Base-by-base conservation (phyloP, 2,797 vertebrate species). In the Phyllotis vaccarum region DNA sequence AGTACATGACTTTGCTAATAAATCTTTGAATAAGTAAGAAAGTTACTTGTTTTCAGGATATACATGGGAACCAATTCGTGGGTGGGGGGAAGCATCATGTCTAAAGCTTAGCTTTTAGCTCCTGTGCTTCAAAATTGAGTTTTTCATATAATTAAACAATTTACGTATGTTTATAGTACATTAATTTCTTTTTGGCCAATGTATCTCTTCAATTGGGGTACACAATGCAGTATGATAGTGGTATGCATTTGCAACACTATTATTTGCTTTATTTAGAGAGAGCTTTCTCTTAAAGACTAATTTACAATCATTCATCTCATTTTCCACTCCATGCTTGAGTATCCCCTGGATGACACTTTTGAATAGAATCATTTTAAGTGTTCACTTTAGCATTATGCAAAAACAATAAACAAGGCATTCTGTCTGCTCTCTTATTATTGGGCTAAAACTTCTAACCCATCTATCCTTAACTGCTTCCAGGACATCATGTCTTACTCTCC, bases 261-360 rank as follows among this genome's bases (percentile, higher is more conserved):
- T 76, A 80, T 54, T 80, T 92, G 6, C 4, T 60, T 79, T 79
- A 64, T 66, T 88, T n/a, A n/a, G 93, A 66, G 86, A 92, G 43
- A 82, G 43, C 34, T 21, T 66, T 86, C 56, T 78, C 80, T 93
- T 86, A 79, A 87, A 78, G 21, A 16, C 5, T 58, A 86, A 86
- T 86, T 76, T 82, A 14, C 6, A 86, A 34, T 75, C 37, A 81
- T 6, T 49, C 9, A 80, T 62, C 60, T 94, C 37, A 89, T 13
- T 62, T 92, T 56, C 74, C 86, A 92, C 5, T 31, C 21, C 60
- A 27, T 13, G 1, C 54, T 17, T 79, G 24, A 90, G 95, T 29
- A 60, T 68, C 24, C 52, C 52, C 49, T 86, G 52, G 95, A 86
- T 93, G n/a, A 89, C 68, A 89, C 56, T 68, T 91, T 46, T 58